Evolutionary conservation across 2,888 invertebrate genomes (phyloP), one percentile per base, ranked within the genome.

Genomic region (Nymphalis c-album): DNA sequence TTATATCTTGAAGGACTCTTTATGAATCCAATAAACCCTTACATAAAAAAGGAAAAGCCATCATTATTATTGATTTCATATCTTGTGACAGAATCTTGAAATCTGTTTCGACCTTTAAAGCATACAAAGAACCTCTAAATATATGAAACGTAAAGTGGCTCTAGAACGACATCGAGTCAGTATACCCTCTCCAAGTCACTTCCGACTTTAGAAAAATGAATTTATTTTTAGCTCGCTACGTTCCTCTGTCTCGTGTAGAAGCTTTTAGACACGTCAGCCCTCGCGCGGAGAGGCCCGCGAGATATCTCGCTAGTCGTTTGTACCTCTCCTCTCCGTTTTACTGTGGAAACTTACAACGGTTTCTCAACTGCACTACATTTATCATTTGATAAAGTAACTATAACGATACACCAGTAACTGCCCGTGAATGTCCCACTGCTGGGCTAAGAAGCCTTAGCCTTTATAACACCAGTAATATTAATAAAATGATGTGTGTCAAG

Each of bases 261-360:
- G 18, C 20, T 50, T 20, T 50, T 18, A 50, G 16, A 51, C 40
- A 67, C 67, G 67, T 67, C 67, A 67, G 31, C 62, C 26, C 62
- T 57, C 40, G 50, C 50, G 57, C 35, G 22, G 57, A 50, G 50
- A 17, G 35, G 48, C 26, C 63, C 58, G 58, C 63, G 63, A 64
- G 48, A 64, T 48, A 64, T 64, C 63, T 55, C 48, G 58, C 58
- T 22, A 58, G 63, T 47, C 55, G 55, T 63, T 63, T 63, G 53
- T 63, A 18, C 26, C 47, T 31, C 53, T n/a, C 4, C 4, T 40
- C 13, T 40, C 40, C 40, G 13, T 13, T 40, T 31, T 13, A 40
- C 13, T 40, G 40, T 3, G 13, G 13, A 40, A 40, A 40, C 40
- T 40, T 40, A 13, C 40, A 40, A 4, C 13, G 4, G 13, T 13